These are phyloP conservation scores for Bembecia ichneumoniformis DNA, from an alignment of 2,888 invertebrate genomes.

Conservation along the genomic window DNA sequence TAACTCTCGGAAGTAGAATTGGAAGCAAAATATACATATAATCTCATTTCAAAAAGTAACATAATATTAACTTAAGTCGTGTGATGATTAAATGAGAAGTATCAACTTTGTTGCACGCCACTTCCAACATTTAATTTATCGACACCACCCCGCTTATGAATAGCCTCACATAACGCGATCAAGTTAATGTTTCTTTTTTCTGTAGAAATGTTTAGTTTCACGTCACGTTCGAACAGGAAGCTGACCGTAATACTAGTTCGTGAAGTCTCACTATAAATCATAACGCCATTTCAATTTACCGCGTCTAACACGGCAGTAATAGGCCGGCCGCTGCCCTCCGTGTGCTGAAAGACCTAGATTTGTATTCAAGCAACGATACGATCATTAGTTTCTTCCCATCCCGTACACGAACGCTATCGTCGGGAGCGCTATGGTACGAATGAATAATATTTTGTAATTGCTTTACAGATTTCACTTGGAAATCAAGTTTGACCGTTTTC, in stretches of 20 bases:
- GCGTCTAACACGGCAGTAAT: constrained; percentile 51
- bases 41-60: too few relatives aligned
- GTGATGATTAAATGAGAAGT: not conserved
- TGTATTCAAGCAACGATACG: constrained; percentile 65
- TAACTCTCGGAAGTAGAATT: too few relatives aligned
- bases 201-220: constrained; percentile 31
- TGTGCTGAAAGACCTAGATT: constrained; percentile 61
- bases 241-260: constrained; percentile 54
- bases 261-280: constrained; percentile 64
- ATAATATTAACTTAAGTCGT: too few relatives aligned
- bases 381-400: constrained; percentile 67
- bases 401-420: constrained; percentile 48
- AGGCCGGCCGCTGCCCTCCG: constrained; percentile 43
- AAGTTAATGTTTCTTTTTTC: constrained; percentile 2
- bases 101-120: not conserved
- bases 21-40: too few relatives aligned
- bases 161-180: not conserved
- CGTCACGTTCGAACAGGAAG: constrained; percentile 51
- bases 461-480: constrained; percentile 42
- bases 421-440: constrained; percentile 38
- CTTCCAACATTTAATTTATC: not conserved
- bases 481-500: constrained; percentile 34
- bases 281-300: constrained; percentile 65
- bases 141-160: not conserved
- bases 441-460: constrained; percentile 58